Conservation (phyloP, 2,888 invertebrate species). For the Phrixothrix hirtus region DNA sequence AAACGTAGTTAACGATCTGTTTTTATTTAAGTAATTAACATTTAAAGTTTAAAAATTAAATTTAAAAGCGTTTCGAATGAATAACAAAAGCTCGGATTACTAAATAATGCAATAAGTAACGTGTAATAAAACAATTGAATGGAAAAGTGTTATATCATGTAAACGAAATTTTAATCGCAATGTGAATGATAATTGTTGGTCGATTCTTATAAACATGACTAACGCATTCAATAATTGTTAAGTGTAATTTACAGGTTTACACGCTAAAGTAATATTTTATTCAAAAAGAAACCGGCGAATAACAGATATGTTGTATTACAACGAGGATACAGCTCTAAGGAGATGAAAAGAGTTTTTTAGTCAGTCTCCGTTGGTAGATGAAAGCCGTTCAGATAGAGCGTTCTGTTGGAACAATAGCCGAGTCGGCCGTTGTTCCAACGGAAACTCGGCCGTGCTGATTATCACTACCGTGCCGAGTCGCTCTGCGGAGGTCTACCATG, state of each 20-base stretch:
- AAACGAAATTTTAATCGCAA: slow-evolving; percentile 20
- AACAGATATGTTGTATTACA: slow-evolving; percentile 55
- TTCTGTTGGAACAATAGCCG: slow-evolving; percentile 52
- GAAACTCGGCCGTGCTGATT: slow-evolving; percentile 35
- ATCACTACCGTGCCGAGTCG: slow-evolving; percentile 32
- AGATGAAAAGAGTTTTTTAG: slow-evolving; percentile 54
- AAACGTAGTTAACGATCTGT: too few species aligned
- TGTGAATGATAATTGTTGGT: slow-evolving; percentile 21
- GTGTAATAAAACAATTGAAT: slow-evolving; percentile 19
- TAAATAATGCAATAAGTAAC: neutral
- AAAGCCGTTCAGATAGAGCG: slow-evolving; percentile 43
- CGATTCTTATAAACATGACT: slow-evolving; percentile 22
- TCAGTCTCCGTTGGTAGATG: slow-evolving; percentile 43
- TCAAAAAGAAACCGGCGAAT: slow-evolving; percentile 50
- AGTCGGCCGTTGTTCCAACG: slow-evolving; percentile 50
- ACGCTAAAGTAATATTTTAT: slow-evolving; percentile 35
- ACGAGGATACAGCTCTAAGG: slow-evolving; percentile 45
- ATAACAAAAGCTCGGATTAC: neutral
- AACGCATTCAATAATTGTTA: slow-evolving; percentile 24
- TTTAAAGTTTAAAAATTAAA: too few species aligned
- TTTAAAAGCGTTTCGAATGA: too few species aligned
- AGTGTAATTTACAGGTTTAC: slow-evolving; percentile 32
- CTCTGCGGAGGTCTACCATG: slow-evolving; percentile 44
- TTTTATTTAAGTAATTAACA: too few species aligned
- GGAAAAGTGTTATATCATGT: slow-evolving; percentile 10